Percentiles rank a stretch among this genome's conserved stretches.
Conservation (phyloP, 2,888 invertebrate genomes). For the Metallyticus violacea region DNA sequence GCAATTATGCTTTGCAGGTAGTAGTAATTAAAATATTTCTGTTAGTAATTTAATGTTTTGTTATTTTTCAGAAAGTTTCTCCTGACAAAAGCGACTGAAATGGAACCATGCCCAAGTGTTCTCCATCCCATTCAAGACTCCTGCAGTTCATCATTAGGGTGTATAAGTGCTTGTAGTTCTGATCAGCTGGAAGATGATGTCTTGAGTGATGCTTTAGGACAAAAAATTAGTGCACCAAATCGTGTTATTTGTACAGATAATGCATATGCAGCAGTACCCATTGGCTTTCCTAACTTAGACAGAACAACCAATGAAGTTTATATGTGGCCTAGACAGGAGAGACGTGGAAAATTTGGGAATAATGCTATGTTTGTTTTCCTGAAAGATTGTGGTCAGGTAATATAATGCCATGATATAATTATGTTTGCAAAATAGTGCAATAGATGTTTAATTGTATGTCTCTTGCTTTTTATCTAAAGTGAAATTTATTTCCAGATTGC, state of each 20-base stretch:
- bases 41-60: background rate
- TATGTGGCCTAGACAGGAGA: conserved; percentile 42
- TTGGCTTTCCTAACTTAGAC: conserved; percentile 53
- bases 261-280: conserved; percentile 47
- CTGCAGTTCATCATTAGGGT: conserved; percentile 16
- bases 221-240: conserved; percentile 49
- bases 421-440: background rate
- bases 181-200: conserved; percentile 37
- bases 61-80: conserved; percentile 32
- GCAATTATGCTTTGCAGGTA: background rate
- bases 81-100: conserved; percentile 33
- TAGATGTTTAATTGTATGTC: background rate
- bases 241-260: conserved; percentile 46
- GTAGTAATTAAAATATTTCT: background rate
- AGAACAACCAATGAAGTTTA: conserved; percentile 43
- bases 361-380: conserved; percentile 37
- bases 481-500: conserved; percentile 35
- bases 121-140: conserved; percentile 40
- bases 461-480: no score
- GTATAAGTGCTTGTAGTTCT: conserved; percentile 19
- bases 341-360: conserved; percentile 27
- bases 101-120: conserved; percentile 42
- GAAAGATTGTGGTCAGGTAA: conserved; percentile 41
- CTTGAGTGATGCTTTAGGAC: conserved; percentile 45
- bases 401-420: background rate